phyloP scores from a whole-genome alignment of 2,888 invertebrate species.

The Machimus rusticus region DNA sequence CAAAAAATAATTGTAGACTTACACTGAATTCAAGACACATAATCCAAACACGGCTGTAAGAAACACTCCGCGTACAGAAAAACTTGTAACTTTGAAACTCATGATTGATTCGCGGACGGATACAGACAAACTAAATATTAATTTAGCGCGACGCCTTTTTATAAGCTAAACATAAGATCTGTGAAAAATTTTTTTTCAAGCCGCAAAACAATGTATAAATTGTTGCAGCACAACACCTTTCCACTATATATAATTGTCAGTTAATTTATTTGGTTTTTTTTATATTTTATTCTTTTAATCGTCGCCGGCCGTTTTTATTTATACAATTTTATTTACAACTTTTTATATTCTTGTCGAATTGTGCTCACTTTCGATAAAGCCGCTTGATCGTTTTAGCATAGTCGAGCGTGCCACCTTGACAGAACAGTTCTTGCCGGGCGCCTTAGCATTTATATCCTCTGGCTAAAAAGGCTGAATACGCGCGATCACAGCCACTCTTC shows the following conservation, averaged over 20 bases:
- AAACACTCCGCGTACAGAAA: not conserved
- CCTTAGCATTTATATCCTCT: slow-evolving; percentile 24
- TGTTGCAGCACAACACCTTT: slow-evolving; percentile 8
- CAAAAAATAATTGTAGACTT: not conserved
- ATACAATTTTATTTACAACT: not conserved
- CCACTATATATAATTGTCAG: not conserved
- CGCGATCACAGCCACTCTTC: not conserved
- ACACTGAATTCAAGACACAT: slow-evolving; percentile 13
- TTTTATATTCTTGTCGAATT: not conserved
- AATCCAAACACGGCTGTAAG: not conserved
- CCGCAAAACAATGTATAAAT: not conserved
- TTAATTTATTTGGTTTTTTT: not conserved
- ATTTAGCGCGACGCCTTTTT: slow-evolving; percentile 10
- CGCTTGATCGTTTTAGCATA: not conserved
- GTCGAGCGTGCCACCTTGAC: slow-evolving; percentile 34
- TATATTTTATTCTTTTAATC: not conserved
- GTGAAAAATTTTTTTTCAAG: not conserved
- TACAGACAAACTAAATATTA: slow-evolving; percentile 3
- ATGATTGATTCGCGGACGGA: slow-evolving; percentile 1
- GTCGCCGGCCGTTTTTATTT: not conserved
- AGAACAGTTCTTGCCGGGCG: slow-evolving; percentile 18
- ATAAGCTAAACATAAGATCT: not conserved
- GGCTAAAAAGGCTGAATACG: not conserved
- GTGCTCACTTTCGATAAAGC: slow-evolving; percentile 23
- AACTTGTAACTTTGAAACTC: not conserved